Percentiles rank a stretch among this genome's conserved stretches.
Evolutionary conservation across 2,888 invertebrate genomes (phyloP).

Genomic region (Acanthosepion esculentum): DNA sequence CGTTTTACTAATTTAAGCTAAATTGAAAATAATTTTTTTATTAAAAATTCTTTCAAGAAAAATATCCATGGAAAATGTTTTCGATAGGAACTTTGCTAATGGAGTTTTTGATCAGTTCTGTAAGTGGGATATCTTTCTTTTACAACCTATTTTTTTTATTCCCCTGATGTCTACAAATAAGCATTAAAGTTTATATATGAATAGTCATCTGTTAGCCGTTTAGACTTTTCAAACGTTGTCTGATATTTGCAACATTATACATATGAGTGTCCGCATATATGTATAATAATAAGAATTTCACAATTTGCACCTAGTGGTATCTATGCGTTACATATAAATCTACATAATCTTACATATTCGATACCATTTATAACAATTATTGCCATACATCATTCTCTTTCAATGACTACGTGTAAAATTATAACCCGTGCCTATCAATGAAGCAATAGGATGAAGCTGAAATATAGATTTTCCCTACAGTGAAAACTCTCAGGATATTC

Average conservation of each 20-base stretch:
- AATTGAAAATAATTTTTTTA: neutral
- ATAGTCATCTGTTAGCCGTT: neutral
- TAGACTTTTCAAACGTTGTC: neutral
- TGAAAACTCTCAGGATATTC: no score
- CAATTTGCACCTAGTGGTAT: no score
- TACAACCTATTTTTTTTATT: neutral
- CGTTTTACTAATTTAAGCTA: slow-evolving; percentile 7
- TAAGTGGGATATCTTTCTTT: neutral
- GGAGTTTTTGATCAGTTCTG: neutral
- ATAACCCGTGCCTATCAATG: no score
- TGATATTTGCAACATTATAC: neutral
- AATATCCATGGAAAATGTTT: neutral
- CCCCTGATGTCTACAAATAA: neutral
- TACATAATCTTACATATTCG: neutral
- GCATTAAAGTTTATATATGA: neutral
- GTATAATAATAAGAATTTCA: neutral
- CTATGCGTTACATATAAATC: neutral
- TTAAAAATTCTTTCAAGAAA: neutral
- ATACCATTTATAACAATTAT: no score
- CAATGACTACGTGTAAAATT: no score
- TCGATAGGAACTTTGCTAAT: neutral
- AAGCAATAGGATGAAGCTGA: no score
- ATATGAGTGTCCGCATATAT: no score
- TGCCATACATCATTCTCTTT: no score
- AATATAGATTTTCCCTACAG: no score